Base-by-base conservation (phyloP, 2,888 invertebrate species). In the Dryadula phaetusa region DNA sequence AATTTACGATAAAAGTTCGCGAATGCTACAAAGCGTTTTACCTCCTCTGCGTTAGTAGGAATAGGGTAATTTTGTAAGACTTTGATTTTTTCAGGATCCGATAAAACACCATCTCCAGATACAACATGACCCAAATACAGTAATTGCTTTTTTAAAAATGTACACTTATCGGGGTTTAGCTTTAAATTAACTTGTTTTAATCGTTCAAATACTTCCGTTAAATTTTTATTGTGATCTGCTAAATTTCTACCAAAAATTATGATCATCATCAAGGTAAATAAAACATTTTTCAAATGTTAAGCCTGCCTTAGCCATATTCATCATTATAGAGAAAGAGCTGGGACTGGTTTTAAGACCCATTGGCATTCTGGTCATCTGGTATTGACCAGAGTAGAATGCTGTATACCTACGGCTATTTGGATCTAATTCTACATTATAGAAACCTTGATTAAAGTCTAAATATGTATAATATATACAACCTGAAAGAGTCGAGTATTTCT, bases 281-380 rank as follows among this genome's bases (percentile, higher is more conserved):
- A 71, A 62, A 32, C 63, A 69, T 62, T 66, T 69, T 14, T 67
- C 67, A 7, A 47, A 63, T 12, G 16, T 52, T 40, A 71, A 47
- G 1, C 69, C 71, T 12, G 68, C 60, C 66, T 64, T 68, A 0
- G 66, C 66, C 7, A 71, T 25, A 16, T 52, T 61, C 64, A 71
- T 70, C 28, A 67, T 16, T 12, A 62, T 47, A n/a, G 54, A 60
- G 10, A 68, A 72, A 8, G 66, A n/a, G 42, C 66, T 66, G 12
- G 66, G 68, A n/a, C 65, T 66, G 22, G 49, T 72, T 42, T 72
- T 72, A 5, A 70, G 61, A 3, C 70, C 72, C 67, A 70, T 67
- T 8, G 72, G 69, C 28, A 67, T 20, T 56, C 72, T 49, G 1
- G 18, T 69, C 64, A 70, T 62, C 40, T 70, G 67, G 25, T 65